Conservation (phyloP, 53 echinoderm and acorn worm genomes). For the Mesocentrotus franciscanus region DNA sequence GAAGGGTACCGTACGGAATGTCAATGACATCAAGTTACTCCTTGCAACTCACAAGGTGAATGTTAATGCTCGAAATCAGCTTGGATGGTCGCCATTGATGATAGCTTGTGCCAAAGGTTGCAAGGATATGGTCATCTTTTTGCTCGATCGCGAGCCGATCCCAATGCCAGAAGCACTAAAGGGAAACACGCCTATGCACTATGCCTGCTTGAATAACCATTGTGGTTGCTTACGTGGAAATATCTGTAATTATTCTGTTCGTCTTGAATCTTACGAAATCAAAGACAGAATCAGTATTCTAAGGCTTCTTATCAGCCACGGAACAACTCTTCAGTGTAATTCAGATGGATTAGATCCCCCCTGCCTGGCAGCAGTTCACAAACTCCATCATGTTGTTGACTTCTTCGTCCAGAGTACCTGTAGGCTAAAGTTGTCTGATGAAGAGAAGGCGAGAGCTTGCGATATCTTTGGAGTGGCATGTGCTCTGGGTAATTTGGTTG, state of each 20-base stretch:
- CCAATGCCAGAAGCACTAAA: not conserved
- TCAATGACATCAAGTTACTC: not conserved
- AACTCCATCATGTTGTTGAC: not conserved
- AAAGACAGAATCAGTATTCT: not conserved
- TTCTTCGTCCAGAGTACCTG: not conserved
- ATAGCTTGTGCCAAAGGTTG: not conserved
- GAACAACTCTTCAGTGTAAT: not conserved
- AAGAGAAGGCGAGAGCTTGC: not conserved
- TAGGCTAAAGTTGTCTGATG: not conserved
- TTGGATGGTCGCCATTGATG: not conserved
- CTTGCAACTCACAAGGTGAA: not conserved
- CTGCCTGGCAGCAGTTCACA: not conserved
- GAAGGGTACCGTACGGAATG: not conserved
- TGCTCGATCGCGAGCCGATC: not conserved
- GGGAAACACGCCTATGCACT: constrained; percentile 21
- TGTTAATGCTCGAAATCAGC: not conserved
- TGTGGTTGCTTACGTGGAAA: not conserved
- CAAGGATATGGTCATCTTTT: not conserved
- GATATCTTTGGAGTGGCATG: not conserved
- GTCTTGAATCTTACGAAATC: too few relatives aligned
- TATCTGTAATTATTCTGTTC: not conserved
- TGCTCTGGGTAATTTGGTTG: not conserved
- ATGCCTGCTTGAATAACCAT: not conserved
- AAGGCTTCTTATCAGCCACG: not conserved
- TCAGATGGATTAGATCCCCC: not conserved